Conservation (phyloP, 2,113 vertebrate genomes). For the Nematolebias whitei region DNA sequence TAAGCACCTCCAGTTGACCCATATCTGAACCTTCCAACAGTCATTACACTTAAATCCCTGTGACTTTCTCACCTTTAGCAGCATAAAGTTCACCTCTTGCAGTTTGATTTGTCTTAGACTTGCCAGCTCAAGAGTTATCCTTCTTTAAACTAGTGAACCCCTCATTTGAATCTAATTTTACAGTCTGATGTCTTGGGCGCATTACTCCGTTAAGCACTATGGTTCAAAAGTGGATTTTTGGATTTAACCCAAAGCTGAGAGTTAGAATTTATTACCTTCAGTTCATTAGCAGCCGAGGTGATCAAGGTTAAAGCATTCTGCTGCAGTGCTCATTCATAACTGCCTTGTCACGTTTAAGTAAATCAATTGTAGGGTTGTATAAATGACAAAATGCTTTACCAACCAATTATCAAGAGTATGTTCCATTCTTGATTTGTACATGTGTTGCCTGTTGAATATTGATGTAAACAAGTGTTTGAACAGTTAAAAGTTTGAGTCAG, state of each 20-base stretch:
- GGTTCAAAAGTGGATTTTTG: not conserved
- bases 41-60: constrained; percentile 50
- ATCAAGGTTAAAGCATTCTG: not conserved
- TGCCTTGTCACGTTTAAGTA: not conserved
- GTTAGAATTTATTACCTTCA: not conserved
- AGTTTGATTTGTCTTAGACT: constrained; percentile 12
- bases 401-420: not conserved
- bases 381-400: not conserved
- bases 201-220: no score
- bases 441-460: not conserved
- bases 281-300: not conserved
- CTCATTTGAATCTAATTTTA: not conserved
- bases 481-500: not conserved
- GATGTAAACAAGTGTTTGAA: not conserved
- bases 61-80: constrained; percentile 19
- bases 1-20: constrained; percentile 46
- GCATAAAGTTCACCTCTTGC: constrained; percentile 1
- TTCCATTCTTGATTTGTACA: no score
- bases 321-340: not conserved
- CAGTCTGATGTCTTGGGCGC: not conserved
- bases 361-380: not conserved
- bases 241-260: not conserved
- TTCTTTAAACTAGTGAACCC: not conserved
- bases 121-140: constrained; percentile 4
- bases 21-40: constrained; percentile 44